These are phyloP conservation scores for Icerya purchasi DNA, from an alignment of 2,888 invertebrate genomes.

Conservation along the genomic window DNA sequence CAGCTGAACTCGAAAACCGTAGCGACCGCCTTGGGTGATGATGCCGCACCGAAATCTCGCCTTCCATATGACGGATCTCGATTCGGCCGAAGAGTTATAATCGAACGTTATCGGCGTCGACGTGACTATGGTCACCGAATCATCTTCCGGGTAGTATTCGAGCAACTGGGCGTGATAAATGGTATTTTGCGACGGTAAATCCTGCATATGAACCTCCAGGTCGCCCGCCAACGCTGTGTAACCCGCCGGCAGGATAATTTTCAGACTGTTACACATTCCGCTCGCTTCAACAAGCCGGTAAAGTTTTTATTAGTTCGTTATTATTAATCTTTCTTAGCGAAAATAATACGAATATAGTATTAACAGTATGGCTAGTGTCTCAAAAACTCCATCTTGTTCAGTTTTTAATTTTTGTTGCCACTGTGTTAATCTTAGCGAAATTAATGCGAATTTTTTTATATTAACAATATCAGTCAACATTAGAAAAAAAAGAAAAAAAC, in stretches of 20 bases:
- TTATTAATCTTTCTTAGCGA: no score
- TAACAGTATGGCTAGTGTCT: no score
- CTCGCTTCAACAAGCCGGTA: no score
- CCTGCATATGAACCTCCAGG: slow-evolving; percentile 37
- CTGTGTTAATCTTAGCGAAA: no score
- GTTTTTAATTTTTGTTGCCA: no score
- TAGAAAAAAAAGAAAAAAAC: no score
- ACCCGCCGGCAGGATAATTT: slow-evolving; percentile 45
- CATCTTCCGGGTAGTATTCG: slow-evolving; percentile 25
- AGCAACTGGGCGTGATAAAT: slow-evolving; percentile 11
- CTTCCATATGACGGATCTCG: slow-evolving; percentile 3
- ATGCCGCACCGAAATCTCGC: slow-evolving; percentile 39
- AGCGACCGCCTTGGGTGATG: slow-evolving; percentile 47
- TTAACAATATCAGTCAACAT: no score
- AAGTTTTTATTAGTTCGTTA: no score
- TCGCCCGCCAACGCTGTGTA: slow-evolving; percentile 61
- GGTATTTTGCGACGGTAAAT: slow-evolving; percentile 11
- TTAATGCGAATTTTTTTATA: no score
- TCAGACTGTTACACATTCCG: slow-evolving; percentile 4
- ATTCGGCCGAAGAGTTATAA: slow-evolving; percentile 1
- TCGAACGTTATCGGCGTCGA: slow-evolving; percentile 8
- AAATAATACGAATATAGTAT: no score
- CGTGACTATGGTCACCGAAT: slow-evolving; percentile 21
- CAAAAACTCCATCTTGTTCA: no score
- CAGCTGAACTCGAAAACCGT: slow-evolving; percentile 30